Percentiles rank a stretch among this genome's conserved stretches.
phyloP scores from a whole-genome alignment of 2,113 vertebrate species.

The Otocyon megalotis region DNA sequence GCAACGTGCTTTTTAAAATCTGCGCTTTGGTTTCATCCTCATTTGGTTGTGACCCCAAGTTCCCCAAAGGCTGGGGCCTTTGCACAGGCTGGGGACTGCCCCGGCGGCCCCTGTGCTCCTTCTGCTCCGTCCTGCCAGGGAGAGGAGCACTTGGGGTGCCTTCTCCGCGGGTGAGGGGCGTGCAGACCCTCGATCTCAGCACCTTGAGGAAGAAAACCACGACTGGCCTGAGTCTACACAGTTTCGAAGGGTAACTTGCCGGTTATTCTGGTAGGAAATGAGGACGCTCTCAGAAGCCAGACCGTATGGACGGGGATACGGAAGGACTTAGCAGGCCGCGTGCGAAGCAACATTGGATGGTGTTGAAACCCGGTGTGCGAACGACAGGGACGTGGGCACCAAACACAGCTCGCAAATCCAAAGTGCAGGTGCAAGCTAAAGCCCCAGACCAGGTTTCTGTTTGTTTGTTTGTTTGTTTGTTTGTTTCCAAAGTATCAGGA shows the following conservation, averaged over 20 bases:
- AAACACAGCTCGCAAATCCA: not conserved
- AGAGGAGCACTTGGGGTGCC: not conserved
- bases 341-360: not conserved
- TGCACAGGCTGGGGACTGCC: not conserved
- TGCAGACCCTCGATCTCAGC: accelerated
- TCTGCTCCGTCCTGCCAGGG: not conserved
- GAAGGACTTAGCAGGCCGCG: not conserved
- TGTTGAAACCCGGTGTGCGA: not conserved
- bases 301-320: not conserved
- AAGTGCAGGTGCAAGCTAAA: not conserved
- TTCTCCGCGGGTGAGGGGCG: not conserved
- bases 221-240: not conserved
- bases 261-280: not conserved
- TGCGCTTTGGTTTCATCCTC: not conserved
- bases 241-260: not conserved
- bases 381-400: too few relatives aligned
- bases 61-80: not conserved
- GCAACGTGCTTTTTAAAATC: not conserved
- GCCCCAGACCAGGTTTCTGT: too few relatives aligned
- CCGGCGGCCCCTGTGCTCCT: accelerated
- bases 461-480: too few relatives aligned
- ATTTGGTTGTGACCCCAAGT: not conserved
- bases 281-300: not conserved
- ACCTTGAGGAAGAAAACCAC: not conserved
- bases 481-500: not conserved